phyloP scores from a whole-genome alignment of 2,888 invertebrate genomes.

The Aphodius sticticus region DNA sequence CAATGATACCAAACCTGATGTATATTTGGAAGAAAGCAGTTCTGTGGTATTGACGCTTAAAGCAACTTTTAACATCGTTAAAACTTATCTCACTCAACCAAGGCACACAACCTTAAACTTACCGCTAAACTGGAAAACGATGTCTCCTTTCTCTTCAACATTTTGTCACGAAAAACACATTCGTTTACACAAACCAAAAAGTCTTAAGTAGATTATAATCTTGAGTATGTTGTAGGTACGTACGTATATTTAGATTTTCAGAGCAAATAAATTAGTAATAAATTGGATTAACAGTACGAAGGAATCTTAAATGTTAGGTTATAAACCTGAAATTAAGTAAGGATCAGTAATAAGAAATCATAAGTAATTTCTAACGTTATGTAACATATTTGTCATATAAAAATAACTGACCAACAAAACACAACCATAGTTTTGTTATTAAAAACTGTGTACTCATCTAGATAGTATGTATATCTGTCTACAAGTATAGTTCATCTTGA shows the following conservation, averaged over 20 bases:
- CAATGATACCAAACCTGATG: too few species aligned
- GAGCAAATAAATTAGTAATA: not conserved
- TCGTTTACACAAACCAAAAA: not conserved
- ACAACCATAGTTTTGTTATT: too few species aligned
- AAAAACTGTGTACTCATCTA: too few species aligned
- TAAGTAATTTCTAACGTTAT: not conserved
- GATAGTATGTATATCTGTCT: too few species aligned
- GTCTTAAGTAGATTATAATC: not conserved
- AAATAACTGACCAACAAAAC: too few species aligned
- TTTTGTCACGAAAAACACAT: conserved; percentile 39
- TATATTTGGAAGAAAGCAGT: too few species aligned
- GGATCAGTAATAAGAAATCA: not conserved
- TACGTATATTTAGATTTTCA: not conserved
- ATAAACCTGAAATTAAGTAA: not conserved
- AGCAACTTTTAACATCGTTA: too few species aligned
- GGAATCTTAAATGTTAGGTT: not conserved
- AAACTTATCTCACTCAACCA: too few species aligned
- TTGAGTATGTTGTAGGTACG: not conserved
- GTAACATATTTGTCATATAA: not conserved
- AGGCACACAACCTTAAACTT: conserved; percentile 47
- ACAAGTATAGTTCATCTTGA: too few species aligned
- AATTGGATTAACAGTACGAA: not conserved
- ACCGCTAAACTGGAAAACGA: conserved; percentile 65
- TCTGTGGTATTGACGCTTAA: too few species aligned
- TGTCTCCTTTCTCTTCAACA: conserved; percentile 63